phyloP scores from a whole-genome alignment of 1,140 invertebrate genomes.

The Cataglyphis hispanica region DNA sequence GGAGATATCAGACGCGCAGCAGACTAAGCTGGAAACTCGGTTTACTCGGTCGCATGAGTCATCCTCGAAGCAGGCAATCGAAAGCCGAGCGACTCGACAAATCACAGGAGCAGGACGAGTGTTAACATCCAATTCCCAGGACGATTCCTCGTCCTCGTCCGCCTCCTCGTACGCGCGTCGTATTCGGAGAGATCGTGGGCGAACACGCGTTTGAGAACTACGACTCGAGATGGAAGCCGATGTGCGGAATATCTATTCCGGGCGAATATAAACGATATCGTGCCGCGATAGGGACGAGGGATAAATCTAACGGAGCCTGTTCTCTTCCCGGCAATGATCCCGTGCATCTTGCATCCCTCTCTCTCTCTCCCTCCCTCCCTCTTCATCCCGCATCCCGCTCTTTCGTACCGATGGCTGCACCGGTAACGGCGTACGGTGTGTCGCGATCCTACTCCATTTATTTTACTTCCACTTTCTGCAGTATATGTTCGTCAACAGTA shows the following conservation, averaged over 20 bases:
- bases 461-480: slow-evolving; percentile 66
- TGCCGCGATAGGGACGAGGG: slow-evolving; percentile 77
- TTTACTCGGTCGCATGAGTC: slow-evolving; percentile 25
- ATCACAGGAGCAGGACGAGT: slow-evolving; percentile 66
- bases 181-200: slow-evolving; percentile 40
- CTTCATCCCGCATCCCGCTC: no score
- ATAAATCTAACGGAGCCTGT: slow-evolving; percentile 82
- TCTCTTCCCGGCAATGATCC: slow-evolving; percentile 80
- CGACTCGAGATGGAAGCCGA: slow-evolving; percentile 68
- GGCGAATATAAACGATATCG: slow-evolving; percentile 81
- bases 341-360: slow-evolving; percentile 54
- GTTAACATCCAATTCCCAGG: slow-evolving; percentile 77
- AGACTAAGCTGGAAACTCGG: slow-evolving; percentile 4
- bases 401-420: not conserved
- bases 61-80: slow-evolving; percentile 46
- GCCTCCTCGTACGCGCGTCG: slow-evolving; percentile 54
- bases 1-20: not conserved
- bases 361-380: no score
- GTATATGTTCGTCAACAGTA: slow-evolving; percentile 65
- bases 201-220: slow-evolving; percentile 70
- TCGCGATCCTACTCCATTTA: slow-evolving; percentile 67
- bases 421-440: not conserved
- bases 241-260: slow-evolving; percentile 78
- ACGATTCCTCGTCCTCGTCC: slow-evolving; percentile 53
- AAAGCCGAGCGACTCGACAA: slow-evolving; percentile 60